phyloP scores from a whole-genome alignment of 2,888 invertebrate genomes.

The Smittia aterrima region DNA sequence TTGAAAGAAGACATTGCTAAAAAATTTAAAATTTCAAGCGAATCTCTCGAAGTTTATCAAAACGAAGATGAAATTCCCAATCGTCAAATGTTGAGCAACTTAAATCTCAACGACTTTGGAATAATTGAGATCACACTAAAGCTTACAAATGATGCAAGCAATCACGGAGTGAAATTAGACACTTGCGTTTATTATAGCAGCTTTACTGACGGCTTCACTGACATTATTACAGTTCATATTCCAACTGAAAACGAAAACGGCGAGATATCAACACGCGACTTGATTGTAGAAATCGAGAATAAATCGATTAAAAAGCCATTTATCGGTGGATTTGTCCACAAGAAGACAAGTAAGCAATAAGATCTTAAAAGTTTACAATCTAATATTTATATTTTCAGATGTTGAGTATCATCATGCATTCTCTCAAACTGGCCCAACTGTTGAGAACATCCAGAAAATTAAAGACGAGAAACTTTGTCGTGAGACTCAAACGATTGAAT shows the following conservation, averaged over 20 bases:
- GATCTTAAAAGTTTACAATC: not conserved
- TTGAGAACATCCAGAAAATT: conserved; percentile 46
- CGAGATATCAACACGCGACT: conserved; percentile 51
- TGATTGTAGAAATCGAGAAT: conserved; percentile 62
- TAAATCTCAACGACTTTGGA: conserved; percentile 50
- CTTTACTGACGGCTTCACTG: conserved; percentile 55
- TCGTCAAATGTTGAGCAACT: conserved; percentile 47
- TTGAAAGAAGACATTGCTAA: conserved; percentile 62
- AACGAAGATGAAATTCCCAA: conserved; percentile 51
- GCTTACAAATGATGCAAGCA: conserved; percentile 42
- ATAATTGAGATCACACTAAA: conserved; percentile 50
- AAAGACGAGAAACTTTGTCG: conserved; percentile 49
- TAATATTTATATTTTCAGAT: conserved; percentile 48
- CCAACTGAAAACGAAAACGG: conserved; percentile 52
- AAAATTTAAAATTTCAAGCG: conserved; percentile 58
- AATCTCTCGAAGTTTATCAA: conserved; percentile 57
- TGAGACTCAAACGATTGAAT: conserved; percentile 64
- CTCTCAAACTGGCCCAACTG: conserved; percentile 66
- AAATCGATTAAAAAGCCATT: conserved; percentile 68
- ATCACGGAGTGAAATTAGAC: conserved; percentile 46
- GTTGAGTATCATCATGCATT: conserved; percentile 76
- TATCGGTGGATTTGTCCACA: conserved; percentile 77
- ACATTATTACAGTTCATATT: conserved; percentile 59
- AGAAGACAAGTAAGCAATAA: conserved; percentile 58
- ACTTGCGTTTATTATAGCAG: conserved; percentile 52